Conservation (phyloP, 2,888 invertebrate genomes). For the Rhagonycha fulva region DNA sequence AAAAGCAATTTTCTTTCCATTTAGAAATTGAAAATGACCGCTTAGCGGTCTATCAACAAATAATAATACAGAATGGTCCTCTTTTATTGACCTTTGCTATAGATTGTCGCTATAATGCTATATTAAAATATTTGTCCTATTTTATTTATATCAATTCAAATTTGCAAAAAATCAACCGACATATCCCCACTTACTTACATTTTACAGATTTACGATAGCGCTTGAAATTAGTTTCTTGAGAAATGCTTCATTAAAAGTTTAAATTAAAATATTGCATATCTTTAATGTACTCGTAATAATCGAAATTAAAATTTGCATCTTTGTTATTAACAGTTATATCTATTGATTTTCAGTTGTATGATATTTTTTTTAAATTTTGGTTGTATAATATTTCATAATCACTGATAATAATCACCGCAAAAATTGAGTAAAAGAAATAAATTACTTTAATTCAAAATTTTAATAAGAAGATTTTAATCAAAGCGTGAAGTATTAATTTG, state of each 20-base stretch:
- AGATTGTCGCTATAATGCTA: constrained; percentile 22
- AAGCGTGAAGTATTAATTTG: constrained; percentile 8
- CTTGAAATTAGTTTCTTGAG: constrained; percentile 6
- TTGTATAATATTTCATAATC: neutral
- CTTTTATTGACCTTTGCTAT: constrained; percentile 35
- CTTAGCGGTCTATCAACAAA: constrained; percentile 44
- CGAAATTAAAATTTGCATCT: neutral
- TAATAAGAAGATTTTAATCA: constrained; percentile 10
- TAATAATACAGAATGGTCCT: constrained; percentile 48
- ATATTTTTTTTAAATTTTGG: neutral
- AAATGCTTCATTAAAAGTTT: neutral
- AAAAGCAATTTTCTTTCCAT: constrained; percentile 37
- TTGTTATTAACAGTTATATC: neutral
- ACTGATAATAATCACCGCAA: neutral
- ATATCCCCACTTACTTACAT: constrained; percentile 3
- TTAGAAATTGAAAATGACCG: constrained; percentile 41
- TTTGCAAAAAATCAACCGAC: neutral
- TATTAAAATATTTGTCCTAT: constrained; percentile 21
- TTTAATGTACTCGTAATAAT: neutral
- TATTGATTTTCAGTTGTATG: neutral
- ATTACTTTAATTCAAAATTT: constrained; percentile 5
- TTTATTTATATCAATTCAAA: constrained; percentile 12
- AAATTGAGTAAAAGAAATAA: neutral
- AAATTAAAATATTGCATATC: neutral
- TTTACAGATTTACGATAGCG: constrained; percentile 10